Evolutionary conservation across 2,113 vertebrate genomes (phyloP).

Genomic region (Aphyosemion australe): DNA sequence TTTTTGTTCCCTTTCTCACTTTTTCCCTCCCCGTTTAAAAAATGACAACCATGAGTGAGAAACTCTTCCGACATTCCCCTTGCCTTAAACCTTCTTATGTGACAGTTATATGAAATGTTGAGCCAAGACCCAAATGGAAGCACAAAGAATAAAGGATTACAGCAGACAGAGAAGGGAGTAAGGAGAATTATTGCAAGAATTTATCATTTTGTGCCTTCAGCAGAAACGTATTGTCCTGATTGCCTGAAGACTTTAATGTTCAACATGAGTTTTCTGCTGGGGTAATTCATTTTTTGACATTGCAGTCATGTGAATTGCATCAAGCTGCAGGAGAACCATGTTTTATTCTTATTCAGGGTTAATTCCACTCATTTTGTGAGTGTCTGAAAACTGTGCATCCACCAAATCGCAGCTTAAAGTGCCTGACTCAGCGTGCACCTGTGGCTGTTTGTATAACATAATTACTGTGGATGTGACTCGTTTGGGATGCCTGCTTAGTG

Average conservation of each 20-base stretch:
- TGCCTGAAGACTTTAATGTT: slow-evolving; percentile 33
- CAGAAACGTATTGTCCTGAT: slow-evolving; percentile 22
- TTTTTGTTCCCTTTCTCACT: too few relatives aligned
- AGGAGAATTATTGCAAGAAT: slow-evolving; percentile 18
- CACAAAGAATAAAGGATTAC: slow-evolving; percentile 38
- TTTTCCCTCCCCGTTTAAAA: not conserved
- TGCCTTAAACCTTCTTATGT: slow-evolving; percentile 35
- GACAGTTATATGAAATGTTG: slow-evolving; percentile 35
- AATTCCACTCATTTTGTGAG: not conserved
- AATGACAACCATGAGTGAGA: not conserved
- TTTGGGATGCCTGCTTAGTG: not conserved
- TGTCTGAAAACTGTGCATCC: not conserved
- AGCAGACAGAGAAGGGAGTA: slow-evolving; percentile 15
- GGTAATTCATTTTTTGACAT: slow-evolving; percentile 1
- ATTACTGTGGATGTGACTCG: not conserved
- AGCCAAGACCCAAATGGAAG: slow-evolving; percentile 39
- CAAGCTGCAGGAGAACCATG: not conserved
- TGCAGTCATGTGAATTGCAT: not conserved
- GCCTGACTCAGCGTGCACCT: not conserved
- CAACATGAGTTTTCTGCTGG: slow-evolving; percentile 4
- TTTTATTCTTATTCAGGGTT: not conserved
- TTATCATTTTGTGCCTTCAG: slow-evolving; percentile 27
- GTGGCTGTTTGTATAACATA: not conserved
- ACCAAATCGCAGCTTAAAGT: not conserved
- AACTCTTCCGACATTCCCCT: slow-evolving; percentile 21